phyloP scores from a whole-genome alignment of 2,888 invertebrate genomes.

The Gisinianus flammeolus region DNA sequence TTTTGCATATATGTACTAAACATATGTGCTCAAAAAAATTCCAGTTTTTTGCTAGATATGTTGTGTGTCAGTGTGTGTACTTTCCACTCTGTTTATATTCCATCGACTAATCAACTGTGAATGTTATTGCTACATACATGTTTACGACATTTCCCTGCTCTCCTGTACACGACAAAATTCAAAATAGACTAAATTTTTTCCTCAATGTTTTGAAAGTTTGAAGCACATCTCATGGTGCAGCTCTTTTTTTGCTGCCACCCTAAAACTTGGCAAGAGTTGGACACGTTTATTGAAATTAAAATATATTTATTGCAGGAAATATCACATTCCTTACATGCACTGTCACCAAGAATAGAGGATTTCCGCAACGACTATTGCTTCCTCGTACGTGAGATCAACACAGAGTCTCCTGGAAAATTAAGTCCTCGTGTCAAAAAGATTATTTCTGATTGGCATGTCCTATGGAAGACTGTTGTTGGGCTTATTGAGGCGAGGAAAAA shows the following conservation, averaged over 20 bases:
- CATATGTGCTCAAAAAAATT: neutral
- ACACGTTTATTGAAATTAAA: neutral
- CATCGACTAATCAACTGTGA: neutral
- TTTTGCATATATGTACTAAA: too few species aligned
- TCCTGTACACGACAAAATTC: neutral
- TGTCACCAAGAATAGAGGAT: slow-evolving; percentile 55
- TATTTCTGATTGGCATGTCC: slow-evolving; percentile 39
- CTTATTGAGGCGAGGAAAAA: slow-evolving; percentile 6
- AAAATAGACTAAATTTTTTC: neutral
- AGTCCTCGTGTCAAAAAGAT: slow-evolving; percentile 49
- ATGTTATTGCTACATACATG: neutral
- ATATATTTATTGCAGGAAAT: slow-evolving; percentile 30
- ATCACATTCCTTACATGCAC: slow-evolving; percentile 46
- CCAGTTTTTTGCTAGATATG: neutral
- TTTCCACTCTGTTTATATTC: neutral
- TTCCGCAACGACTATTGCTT: slow-evolving; percentile 54
- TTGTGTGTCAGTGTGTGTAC: neutral
- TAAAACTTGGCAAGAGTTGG: slow-evolving; percentile 3
- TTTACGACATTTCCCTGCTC: too few species aligned
- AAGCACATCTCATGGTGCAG: neutral
- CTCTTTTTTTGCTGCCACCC: neutral
- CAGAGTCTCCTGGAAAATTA: slow-evolving; percentile 45
- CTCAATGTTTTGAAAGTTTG: neutral
- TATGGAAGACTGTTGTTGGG: slow-evolving; percentile 17
- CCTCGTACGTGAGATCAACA: slow-evolving; percentile 51